A percentile compares a stretch with the other conserved stretches of the same genome.
phyloP scores from a whole-genome alignment of 2,797 vertebrate genomes.

The Enteromius mattozi region DNA sequence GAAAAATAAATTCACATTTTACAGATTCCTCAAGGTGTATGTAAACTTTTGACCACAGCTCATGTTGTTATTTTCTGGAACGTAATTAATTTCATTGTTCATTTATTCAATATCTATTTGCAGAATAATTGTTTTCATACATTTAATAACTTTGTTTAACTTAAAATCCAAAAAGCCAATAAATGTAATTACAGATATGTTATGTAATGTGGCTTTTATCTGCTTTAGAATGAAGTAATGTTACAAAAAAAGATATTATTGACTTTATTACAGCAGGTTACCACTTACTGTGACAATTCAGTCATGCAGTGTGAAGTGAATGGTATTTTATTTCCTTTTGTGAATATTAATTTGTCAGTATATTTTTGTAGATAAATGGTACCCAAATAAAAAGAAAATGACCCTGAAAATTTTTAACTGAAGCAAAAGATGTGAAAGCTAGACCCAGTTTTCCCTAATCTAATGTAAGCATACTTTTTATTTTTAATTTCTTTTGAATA shows the following conservation, averaged over 20 bases:
- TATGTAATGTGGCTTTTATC: background rate
- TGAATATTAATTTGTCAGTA: background rate
- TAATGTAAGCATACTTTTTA: background rate
- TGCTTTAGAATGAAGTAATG: background rate
- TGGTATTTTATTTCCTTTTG: background rate
- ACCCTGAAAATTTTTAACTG: background rate
- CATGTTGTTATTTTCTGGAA: background rate
- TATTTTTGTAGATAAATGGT: background rate
- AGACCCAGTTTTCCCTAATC: background rate
- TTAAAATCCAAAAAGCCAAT: background rate
- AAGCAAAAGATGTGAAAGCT: background rate
- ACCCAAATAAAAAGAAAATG: background rate
- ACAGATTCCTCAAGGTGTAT: background rate
- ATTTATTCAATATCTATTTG: background rate
- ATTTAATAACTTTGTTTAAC: background rate
- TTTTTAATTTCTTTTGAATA: background rate
- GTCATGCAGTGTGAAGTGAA: background rate
- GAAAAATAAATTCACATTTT: background rate
- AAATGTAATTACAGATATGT: background rate
- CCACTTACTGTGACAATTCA: background rate
- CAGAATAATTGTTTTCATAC: background rate
- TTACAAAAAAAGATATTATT: background rate
- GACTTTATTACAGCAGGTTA: background rate
- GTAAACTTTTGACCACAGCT: background rate
- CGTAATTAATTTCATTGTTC: background rate